Percentiles rank a stretch among this genome's conserved stretches.
These are phyloP conservation scores for Drosophila murphyi DNA, from an alignment of 1,140 invertebrate genomes.

Conservation along the genomic window DNA sequence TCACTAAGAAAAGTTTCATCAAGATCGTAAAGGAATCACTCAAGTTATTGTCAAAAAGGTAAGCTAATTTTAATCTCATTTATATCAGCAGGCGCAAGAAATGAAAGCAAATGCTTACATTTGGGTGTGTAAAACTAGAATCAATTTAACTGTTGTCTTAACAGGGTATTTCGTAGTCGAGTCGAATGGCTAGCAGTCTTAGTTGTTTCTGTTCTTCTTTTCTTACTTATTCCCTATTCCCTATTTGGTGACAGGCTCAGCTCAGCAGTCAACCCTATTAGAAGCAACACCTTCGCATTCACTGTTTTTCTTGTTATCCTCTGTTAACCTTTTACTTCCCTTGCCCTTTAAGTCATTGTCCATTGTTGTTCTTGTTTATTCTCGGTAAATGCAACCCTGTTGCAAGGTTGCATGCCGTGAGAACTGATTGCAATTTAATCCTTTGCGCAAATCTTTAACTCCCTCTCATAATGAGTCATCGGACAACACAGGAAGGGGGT, in stretches of 20 bases:
- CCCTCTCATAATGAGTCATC: constrained; percentile 35
- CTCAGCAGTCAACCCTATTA: constrained; percentile 45
- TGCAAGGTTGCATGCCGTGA: constrained; percentile 66
- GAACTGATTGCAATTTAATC: constrained; percentile 64
- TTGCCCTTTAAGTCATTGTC: not conserved
- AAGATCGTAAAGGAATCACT: no score
- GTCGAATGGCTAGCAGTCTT: no score
- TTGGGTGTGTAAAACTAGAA: no score
- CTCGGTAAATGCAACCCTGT: constrained; percentile 26
- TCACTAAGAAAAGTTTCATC: no score
- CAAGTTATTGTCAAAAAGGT: no score
- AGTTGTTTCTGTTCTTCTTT: constrained; percentile 15
- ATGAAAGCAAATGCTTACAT: no score
- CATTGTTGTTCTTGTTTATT: constrained; percentile 37
- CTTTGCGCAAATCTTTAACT: constrained; percentile 52
- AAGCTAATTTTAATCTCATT: no score
- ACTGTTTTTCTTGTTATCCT: constrained; percentile 9
- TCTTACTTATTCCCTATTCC: constrained; percentile 24
- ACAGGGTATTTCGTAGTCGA: no score
- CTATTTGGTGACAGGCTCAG: constrained; percentile 42
- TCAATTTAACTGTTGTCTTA: no score
- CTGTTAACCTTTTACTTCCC: constrained; percentile 68
- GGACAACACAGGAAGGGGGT: constrained; percentile 2
- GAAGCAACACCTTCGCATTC: constrained; percentile 52
- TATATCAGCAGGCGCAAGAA: no score